Conservation (phyloP, 2,888 invertebrate species). For the Polymixis flavicincta region DNA sequence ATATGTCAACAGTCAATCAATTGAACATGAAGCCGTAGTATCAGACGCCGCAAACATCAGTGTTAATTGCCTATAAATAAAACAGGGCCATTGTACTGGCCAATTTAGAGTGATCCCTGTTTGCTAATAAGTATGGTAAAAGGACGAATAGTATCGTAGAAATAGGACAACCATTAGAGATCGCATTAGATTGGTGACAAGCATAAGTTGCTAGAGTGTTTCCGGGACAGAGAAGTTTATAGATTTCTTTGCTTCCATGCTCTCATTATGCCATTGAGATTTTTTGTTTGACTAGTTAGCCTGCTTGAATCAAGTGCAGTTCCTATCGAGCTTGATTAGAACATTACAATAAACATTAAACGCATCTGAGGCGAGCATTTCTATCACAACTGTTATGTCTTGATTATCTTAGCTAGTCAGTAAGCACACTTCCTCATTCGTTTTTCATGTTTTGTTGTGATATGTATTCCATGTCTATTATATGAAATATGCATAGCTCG, state of each 20-base stretch:
- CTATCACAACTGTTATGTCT: constrained; percentile 22
- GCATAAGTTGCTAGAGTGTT: constrained; percentile 43
- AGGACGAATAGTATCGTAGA: constrained; percentile 49
- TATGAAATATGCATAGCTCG: constrained; percentile 64
- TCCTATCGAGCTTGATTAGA: constrained; percentile 16
- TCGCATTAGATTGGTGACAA: constrained; percentile 51
- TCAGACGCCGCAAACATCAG: constrained; percentile 72
- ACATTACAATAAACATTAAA: constrained; percentile 30
- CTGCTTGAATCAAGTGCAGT: background rate
- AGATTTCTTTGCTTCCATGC: constrained; percentile 26
- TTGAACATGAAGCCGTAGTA: constrained; percentile 75
- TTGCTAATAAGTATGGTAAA: constrained; percentile 64
- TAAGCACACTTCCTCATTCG: constrained; percentile 27
- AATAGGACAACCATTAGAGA: constrained; percentile 39
- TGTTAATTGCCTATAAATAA: constrained; percentile 84
- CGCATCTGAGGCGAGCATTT: constrained; percentile 17
- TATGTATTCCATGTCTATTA: constrained; percentile 52
- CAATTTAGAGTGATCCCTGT: constrained; percentile 67
- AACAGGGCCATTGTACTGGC: constrained; percentile 68
- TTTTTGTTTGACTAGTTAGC: background rate
- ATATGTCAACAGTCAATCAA: constrained; percentile 86
- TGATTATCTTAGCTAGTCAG: constrained; percentile 21
- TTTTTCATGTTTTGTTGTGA: constrained; percentile 54
- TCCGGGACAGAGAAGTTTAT: constrained; percentile 42
- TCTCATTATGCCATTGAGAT: constrained; percentile 4